Percentiles rank a stretch among this genome's conserved stretches.
Evolutionary conservation across 2,797 vertebrate species (phyloP).

Genomic region (Aplochiton taeniatus): DNA sequence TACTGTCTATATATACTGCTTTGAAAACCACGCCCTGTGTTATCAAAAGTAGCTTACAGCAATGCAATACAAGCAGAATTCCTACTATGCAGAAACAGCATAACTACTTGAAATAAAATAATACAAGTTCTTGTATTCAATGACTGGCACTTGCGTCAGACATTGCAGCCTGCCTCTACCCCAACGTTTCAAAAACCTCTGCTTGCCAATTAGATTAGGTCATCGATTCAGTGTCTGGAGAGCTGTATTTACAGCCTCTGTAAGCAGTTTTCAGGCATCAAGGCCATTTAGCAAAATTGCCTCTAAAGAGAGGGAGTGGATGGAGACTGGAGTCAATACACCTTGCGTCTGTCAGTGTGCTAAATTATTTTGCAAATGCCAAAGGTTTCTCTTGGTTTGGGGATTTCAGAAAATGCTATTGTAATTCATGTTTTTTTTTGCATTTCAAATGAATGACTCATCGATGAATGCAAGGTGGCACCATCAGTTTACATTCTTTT

Average conservation of each 20-base stretch:
- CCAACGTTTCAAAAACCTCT: conserved; percentile 63
- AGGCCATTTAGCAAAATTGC: conserved; percentile 75
- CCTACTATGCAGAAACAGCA: too few species aligned
- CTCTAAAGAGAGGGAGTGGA: conserved; percentile 55
- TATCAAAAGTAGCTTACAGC: too few species aligned
- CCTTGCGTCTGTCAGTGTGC: conserved; percentile 42
- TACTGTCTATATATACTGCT: too few species aligned
- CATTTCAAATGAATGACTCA: conserved; percentile 42
- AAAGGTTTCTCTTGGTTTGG: conserved; percentile 56
- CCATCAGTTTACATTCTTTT: too few species aligned
- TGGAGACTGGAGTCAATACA: conserved; percentile 53
- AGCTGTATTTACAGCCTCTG: conserved; percentile 69
- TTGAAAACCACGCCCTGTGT: too few species aligned
- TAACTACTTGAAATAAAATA: too few species aligned
- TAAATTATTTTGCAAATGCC: conserved; percentile 58
- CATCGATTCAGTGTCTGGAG: conserved; percentile 67
- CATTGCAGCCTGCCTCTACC: background rate
- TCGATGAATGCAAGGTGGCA: too few species aligned
- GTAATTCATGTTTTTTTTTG: conserved; percentile 27
- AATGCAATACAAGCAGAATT: too few species aligned
- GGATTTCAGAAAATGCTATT: conserved; percentile 59
- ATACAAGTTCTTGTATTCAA: too few species aligned
- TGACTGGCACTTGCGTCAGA: too few species aligned
- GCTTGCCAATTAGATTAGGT: conserved; percentile 64
- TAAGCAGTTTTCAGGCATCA: conserved; percentile 66